Conservation (phyloP, 2,797 vertebrate species). For the Myotis myotis region DNA sequence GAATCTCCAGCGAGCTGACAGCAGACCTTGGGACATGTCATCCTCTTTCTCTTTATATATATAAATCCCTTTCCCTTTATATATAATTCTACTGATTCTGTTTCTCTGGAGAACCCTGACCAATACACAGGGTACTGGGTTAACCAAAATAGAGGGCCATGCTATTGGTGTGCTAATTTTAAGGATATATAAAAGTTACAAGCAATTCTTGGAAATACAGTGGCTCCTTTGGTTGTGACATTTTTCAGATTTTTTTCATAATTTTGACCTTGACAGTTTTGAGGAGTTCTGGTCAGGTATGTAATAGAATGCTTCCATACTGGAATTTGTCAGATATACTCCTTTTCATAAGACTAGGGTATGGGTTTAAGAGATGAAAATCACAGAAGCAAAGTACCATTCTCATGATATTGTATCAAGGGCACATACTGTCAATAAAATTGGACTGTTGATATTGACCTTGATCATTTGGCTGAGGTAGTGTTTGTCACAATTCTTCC, state of each 20-base stretch:
- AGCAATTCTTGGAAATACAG: neutral
- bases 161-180: neutral
- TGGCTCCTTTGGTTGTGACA: neutral
- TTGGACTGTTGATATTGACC: neutral
- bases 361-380: neutral
- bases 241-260: constrained; percentile 21
- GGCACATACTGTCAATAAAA: neutral
- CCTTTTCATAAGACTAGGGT: neutral
- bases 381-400: neutral
- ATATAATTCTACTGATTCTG: neutral
- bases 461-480: neutral
- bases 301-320: neutral
- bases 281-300: neutral
- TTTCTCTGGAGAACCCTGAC: neutral
- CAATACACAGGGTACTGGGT: neutral
- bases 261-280: neutral
- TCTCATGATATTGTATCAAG: neutral
- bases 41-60: neutral
- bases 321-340: neutral
- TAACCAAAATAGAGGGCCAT: neutral
- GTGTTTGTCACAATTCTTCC: neutral
- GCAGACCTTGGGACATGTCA: neutral
- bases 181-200: neutral
- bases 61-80: neutral
- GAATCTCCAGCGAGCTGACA: neutral